A percentile compares a stretch with the other conserved stretches of the same genome.
These are phyloP conservation scores for Passerina amoena DNA, from an alignment of 2,113 vertebrate genomes.

Conservation along the genomic window DNA sequence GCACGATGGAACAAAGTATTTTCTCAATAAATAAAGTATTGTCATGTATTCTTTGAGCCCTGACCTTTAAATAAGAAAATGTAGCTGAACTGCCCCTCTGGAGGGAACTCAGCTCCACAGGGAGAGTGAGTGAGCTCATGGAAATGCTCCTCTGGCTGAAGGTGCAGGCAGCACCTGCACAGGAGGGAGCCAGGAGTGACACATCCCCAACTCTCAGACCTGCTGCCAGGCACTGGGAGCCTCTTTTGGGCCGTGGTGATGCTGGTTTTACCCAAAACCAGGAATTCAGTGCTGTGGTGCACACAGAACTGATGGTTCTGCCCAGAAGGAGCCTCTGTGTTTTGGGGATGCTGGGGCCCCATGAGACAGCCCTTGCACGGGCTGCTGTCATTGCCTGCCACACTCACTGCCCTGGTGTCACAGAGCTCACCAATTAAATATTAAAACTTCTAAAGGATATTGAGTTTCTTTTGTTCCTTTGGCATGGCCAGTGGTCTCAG, in stretches of 20 bases:
- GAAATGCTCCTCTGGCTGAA: neutral
- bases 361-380: accelerated
- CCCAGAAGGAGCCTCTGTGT: neutral
- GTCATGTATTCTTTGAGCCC: neutral
- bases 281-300: neutral
- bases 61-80: neutral
- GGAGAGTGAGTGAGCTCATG: neutral
- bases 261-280: neutral
- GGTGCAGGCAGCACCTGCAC: neutral
- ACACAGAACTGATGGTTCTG: neutral
- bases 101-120: neutral
- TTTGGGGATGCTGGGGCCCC: neutral
- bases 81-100: neutral
- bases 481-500: neutral
- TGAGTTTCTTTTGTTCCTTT: constrained; percentile 53
- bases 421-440: constrained; percentile 34
- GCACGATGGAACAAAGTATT: neutral
- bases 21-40: neutral
- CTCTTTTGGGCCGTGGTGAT: accelerated
- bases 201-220: neutral
- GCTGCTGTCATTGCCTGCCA: neutral
- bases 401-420: neutral
- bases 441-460: constrained; percentile 21
- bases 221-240: neutral
- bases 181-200: neutral